Base-by-base conservation (phyloP, 2,888 invertebrate species). In the Harmothoe impar region DNA sequence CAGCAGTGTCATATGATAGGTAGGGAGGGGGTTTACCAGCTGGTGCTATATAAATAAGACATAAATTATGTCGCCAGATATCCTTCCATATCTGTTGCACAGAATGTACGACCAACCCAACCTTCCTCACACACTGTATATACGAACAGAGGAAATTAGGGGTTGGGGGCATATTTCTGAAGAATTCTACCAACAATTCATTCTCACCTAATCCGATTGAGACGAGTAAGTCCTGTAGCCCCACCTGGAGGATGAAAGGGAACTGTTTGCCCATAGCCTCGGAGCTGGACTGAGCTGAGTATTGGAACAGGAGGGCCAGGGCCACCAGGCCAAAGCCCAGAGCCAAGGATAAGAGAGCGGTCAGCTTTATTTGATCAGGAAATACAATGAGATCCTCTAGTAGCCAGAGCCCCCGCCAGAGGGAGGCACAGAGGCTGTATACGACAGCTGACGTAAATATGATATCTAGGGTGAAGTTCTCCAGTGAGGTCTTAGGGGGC, bases 231-330 rank as follows among this genome's bases (percentile, higher is more conserved):
- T 84, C 84, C 29, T 84, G 84, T 23, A 84, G 29, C 3, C 35
- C 84, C 33, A 84, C 84, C 51, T 29, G 23, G 33, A 84, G 84
- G 43, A 84, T 3, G 33, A 84, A 84, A 1, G 84, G 84, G 84
- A 84, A 84, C 43, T 84, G 43, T 84, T 84, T 33, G 35, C 84
- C 84, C 84, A 84, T 84, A 15, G 84, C 84, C 20, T 84, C 84
- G 3, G 84, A 84, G 29, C 43, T 84, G 15, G 84, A 84, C 29
- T 84, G 84, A 35, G 84, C 84, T 84, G 84, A 84, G 23, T 84
- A 84, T 43, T 84, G 84, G 33, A 84, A 84, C n/a, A 51, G 43
- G 15, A 84, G 7, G 43, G 43, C 43, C 33, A 84, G n/a, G 35
- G 29, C 20, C 35, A 84, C 84, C 35, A 84, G 51, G 17, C 84